phyloP scores from a whole-genome alignment of 1,140 invertebrate species.

The Drosophila athabasca region DNA sequence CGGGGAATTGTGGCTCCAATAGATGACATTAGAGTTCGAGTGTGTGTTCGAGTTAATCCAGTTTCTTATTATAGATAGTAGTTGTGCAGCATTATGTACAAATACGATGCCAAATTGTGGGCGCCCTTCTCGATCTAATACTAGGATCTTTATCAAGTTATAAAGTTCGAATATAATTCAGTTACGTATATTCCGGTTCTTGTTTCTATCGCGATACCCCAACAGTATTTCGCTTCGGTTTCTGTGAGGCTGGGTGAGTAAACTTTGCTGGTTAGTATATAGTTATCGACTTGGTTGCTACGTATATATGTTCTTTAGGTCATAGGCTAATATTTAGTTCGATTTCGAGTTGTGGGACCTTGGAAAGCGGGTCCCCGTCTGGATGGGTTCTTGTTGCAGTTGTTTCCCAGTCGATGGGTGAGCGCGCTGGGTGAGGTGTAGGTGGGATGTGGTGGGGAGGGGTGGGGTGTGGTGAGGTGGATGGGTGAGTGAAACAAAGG shows the following conservation, averaged over 20 bases:
- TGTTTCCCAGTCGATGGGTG: slow-evolving; percentile 29
- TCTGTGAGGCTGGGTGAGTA: slow-evolving; percentile 38
- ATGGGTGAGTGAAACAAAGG: slow-evolving; percentile 47
- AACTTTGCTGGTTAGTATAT: slow-evolving; percentile 59
- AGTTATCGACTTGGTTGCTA: slow-evolving; percentile 56
- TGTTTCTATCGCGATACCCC: slow-evolving; percentile 34
- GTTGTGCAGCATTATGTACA: slow-evolving; percentile 65
- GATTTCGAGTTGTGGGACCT: slow-evolving; percentile 49
- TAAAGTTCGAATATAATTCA: slow-evolving; percentile 75
- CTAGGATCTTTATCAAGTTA: slow-evolving; percentile 58
- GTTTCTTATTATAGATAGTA: slow-evolving; percentile 43
- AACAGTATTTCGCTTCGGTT: slow-evolving; percentile 20
- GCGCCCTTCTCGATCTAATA: slow-evolving; percentile 32
- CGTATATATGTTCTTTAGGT: slow-evolving; percentile 69
- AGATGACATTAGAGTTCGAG: too few relatives aligned
- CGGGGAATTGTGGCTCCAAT: slow-evolving; percentile 6
- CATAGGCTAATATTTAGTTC: slow-evolving; percentile 52
- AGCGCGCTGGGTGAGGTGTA: not conserved
- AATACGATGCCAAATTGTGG: slow-evolving; percentile 54
- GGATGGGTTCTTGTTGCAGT: slow-evolving; percentile 72
- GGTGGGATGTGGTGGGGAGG: too few relatives aligned
- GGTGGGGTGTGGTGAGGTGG: too few relatives aligned
- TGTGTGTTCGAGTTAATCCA: slow-evolving; percentile 4
- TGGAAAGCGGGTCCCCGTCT: slow-evolving; percentile 45
- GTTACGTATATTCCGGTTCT: slow-evolving; percentile 72